phyloP scores from a whole-genome alignment of 2,888 invertebrate species.

The Craniophora ligustri region DNA sequence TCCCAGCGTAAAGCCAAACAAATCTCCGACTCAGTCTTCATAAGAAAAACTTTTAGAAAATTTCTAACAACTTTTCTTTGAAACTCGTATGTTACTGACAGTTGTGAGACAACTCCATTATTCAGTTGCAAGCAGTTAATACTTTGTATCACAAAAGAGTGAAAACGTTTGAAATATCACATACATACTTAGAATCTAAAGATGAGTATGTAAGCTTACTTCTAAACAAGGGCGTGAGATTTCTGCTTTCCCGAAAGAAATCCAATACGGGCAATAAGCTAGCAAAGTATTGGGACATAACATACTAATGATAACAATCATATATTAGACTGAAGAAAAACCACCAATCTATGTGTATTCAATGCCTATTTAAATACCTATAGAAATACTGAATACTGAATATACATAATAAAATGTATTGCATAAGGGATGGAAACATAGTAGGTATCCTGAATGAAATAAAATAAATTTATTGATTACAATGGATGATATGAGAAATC shows the following conservation, averaged over 20 bases:
- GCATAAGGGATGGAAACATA: no score
- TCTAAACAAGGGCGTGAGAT: constrained; percentile 15
- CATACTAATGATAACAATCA: no score
- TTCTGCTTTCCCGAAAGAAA: constrained; percentile 4
- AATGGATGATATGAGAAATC: no score
- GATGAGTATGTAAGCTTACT: background rate
- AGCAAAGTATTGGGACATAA: no score
- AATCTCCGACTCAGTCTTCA: background rate
- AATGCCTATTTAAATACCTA: no score
- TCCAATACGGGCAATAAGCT: no score
- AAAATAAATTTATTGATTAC: no score
- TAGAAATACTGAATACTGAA: no score
- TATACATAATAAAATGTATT: no score
- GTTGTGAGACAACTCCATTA: constrained; percentile 24
- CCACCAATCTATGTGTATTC: no score
- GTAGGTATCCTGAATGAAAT: no score
- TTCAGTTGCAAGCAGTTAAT: constrained; percentile 19
- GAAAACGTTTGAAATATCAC: constrained; percentile 46
- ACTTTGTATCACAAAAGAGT: constrained; percentile 46
- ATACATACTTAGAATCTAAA: constrained; percentile 12
- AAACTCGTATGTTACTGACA: constrained; percentile 11
- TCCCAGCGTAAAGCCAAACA: constrained; percentile 1
- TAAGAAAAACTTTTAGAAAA: constrained; percentile 25
- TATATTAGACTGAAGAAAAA: no score
- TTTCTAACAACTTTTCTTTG: constrained; percentile 28